Percentiles rank a stretch among this genome's conserved stretches.
phyloP scores from a whole-genome alignment of 2,797 vertebrate genomes.

The Gymnothorax reevesii region DNA sequence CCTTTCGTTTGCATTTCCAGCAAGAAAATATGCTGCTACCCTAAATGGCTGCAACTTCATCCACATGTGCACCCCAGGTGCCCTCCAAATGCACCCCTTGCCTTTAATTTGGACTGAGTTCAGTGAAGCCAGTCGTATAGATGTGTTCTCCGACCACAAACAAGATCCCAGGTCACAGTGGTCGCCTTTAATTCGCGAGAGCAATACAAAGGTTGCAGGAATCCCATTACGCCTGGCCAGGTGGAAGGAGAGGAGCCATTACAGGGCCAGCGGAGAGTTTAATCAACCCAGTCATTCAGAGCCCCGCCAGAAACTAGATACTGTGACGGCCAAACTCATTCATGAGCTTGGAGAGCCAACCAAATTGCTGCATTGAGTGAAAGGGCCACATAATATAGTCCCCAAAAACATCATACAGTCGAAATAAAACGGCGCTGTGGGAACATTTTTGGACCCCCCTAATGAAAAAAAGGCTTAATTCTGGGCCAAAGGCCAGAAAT shows the following conservation, averaged over 20 bases:
- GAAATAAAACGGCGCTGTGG: no score
- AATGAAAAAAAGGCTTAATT: no score
- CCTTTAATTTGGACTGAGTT: not conserved
- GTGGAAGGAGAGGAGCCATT: not conserved
- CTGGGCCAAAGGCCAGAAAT: no score
- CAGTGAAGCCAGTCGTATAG: not conserved
- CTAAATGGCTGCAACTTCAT: not conserved
- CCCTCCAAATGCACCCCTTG: not conserved
- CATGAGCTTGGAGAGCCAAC: not conserved
- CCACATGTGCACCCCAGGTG: not conserved
- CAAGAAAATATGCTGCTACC: not conserved
- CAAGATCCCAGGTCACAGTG: not conserved
- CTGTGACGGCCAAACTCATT: conserved; percentile 31
- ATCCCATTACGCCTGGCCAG: not conserved
- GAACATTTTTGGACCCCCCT: no score
- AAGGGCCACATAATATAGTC: not conserved
- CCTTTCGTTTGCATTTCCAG: not conserved
- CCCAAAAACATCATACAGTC: no score
- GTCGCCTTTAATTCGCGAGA: conserved; percentile 8
- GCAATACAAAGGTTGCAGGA: not conserved
- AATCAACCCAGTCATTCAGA: conserved; percentile 33
- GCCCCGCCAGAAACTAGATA: conserved; percentile 43
- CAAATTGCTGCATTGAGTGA: not conserved
- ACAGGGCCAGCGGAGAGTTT: conserved; percentile 13
- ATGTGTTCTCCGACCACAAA: not conserved